A percentile compares a stretch with the other conserved stretches of the same genome.
Evolutionary conservation across 1,140 invertebrate species (phyloP).

Genomic region (Archivesica marissinica): DNA sequence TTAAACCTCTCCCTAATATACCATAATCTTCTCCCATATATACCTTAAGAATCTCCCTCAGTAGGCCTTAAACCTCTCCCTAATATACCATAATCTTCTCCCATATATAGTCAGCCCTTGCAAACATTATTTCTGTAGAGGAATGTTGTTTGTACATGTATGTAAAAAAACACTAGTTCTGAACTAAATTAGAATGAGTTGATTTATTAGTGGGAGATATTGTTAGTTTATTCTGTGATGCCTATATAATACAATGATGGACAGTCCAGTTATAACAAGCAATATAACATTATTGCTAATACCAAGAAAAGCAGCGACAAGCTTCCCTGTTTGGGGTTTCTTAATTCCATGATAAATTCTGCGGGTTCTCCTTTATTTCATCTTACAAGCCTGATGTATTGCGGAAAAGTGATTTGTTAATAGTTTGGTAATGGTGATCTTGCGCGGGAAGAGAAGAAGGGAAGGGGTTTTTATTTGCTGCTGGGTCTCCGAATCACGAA

Average conservation of each 20-base stretch:
- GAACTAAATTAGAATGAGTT: not conserved
- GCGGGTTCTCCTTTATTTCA: constrained; percentile 21
- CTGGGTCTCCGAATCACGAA: constrained; percentile 45
- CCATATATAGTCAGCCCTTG: too few relatives aligned
- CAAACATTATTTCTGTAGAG: too few relatives aligned
- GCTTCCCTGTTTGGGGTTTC: constrained; percentile 11
- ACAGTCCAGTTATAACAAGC: not conserved
- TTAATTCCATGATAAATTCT: constrained; percentile 35
- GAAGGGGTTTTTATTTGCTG: constrained; percentile 26
- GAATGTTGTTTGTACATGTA: too few relatives aligned
- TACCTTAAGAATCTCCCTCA: too few relatives aligned
- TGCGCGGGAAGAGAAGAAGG: constrained; percentile 1
- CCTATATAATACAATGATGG: not conserved
- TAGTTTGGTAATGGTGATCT: constrained; percentile 49
- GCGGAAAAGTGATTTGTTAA: constrained; percentile 53
- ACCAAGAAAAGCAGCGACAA: not conserved
- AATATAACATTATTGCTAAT: constrained; percentile 28
- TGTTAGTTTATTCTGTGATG: constrained; percentile 2
- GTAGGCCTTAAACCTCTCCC: too few relatives aligned
- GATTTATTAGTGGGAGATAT: not conserved
- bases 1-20: too few relatives aligned
- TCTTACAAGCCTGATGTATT: constrained; percentile 46
- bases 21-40: too few relatives aligned
- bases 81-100: too few relatives aligned
- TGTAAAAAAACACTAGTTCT: not conserved